These are phyloP conservation scores for Mesoligia furuncula DNA, from an alignment of 2,888 invertebrate genomes.

Conservation along the genomic window DNA sequence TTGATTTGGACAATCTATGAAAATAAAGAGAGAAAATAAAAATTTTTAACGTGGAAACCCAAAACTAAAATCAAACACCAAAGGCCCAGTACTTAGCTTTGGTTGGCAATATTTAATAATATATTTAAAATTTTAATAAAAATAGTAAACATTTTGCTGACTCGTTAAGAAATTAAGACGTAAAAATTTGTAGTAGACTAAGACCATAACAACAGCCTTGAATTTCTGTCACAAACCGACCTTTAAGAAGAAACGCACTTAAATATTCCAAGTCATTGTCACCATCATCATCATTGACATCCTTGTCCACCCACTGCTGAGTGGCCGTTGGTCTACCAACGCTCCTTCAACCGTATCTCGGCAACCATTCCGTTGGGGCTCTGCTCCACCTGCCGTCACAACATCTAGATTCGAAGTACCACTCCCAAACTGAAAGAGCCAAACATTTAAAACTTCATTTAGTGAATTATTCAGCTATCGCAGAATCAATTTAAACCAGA, in stretches of 20 bases:
- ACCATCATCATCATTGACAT: background rate
- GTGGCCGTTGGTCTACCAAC: background rate
- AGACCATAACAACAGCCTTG: background rate
- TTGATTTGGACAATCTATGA: background rate
- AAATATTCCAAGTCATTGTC: background rate
- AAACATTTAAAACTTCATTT: conserved; percentile 26
- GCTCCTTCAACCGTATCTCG: background rate
- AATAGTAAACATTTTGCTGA: background rate
- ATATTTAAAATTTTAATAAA: too few species aligned
- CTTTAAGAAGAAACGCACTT: background rate
- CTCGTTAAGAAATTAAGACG: background rate
- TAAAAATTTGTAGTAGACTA: too few species aligned
- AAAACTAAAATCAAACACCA: background rate
- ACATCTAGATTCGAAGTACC: background rate
- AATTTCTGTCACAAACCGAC: background rate
- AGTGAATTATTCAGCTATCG: conserved; percentile 42
- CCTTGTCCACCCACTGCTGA: background rate
- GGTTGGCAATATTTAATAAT: too few species aligned
- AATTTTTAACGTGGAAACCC: too few species aligned
- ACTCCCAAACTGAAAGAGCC: conserved; percentile 13
- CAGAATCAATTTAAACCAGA: conserved; percentile 48
- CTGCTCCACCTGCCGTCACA: background rate
- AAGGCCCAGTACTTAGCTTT: background rate
- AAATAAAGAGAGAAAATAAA: background rate
- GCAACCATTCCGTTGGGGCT: background rate